These are phyloP conservation scores for Antedon mediterranea DNA, from an alignment of 53 echinoderm and acorn worm species.

Conservation along the genomic window DNA sequence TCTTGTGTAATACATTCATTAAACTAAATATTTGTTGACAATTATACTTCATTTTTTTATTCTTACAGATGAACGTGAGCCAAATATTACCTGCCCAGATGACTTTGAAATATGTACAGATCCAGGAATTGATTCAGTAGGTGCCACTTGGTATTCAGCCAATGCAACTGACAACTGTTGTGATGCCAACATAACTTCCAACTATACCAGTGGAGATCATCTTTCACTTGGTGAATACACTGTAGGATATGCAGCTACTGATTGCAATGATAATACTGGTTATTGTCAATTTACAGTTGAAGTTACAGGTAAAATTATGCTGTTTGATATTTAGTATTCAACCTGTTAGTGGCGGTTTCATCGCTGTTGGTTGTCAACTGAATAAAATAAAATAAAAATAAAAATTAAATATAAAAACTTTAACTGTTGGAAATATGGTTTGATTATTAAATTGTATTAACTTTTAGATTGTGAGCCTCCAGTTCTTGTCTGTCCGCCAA, in stretches of 20 bases:
- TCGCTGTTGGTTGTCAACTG: too few relatives aligned
- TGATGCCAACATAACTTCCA: background rate
- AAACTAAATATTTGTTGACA: too few relatives aligned
- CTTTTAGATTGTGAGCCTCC: too few relatives aligned
- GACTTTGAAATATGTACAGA: background rate
- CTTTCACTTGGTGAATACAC: background rate
- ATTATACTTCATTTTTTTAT: too few relatives aligned
- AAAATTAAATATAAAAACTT: too few relatives aligned
- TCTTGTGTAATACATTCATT: too few relatives aligned
- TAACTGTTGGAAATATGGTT: too few relatives aligned
- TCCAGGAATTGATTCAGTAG: background rate
- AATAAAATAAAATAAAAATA: too few relatives aligned
- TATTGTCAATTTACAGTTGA: background rate
- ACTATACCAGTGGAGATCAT: background rate
- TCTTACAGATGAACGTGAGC: background rate
- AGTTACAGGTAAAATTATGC: background rate
- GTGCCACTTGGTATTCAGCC: background rate
- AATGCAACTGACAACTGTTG: background rate
- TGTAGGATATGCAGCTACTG: background rate
- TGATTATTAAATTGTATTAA: too few relatives aligned
- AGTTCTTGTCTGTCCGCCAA: too few relatives aligned
- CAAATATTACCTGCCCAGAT: background rate
- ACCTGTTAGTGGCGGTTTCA: too few relatives aligned
- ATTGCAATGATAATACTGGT: background rate
- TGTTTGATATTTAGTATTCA: too few relatives aligned